Evolutionary conservation across 2,113 vertebrate species (phyloP).

Genomic region (Caretta caretta): DNA sequence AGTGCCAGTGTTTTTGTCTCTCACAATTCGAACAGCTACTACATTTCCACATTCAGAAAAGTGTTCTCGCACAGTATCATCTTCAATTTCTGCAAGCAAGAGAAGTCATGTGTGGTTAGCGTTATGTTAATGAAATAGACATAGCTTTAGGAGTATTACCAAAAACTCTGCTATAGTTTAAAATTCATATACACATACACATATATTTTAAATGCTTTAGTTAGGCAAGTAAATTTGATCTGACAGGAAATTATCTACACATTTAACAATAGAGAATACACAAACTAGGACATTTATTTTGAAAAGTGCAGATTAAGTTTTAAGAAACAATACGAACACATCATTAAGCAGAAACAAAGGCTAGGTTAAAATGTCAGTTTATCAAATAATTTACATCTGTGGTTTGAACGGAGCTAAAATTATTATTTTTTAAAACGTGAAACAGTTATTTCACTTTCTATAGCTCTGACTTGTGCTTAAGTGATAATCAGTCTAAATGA

Average conservation of each 20-base stretch:
- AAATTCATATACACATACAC: not conserved
- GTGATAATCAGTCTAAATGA: not conserved
- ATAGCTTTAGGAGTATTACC: not conserved
- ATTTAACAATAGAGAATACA: not conserved
- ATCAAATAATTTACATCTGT: not conserved
- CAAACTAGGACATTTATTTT: not conserved
- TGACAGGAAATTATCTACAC: not conserved
- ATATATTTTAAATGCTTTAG: accelerated
- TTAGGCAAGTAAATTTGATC: not conserved
- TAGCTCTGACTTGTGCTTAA: not conserved
- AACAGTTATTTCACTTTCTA: not conserved
- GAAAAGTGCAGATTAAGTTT: not conserved
- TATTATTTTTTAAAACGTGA: not conserved
- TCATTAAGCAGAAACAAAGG: not conserved
- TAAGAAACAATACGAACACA: not conserved
- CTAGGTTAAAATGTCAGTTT: not conserved
- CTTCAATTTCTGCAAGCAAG: conserved; percentile 81
- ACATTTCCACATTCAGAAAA: conserved; percentile 87
- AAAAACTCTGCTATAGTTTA: not conserved
- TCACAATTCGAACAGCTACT: conserved; percentile 87
- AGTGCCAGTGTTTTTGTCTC: conserved; percentile 85
- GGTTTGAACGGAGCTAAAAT: not conserved
- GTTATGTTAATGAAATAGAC: not conserved
- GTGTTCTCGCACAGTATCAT: conserved; percentile 83
- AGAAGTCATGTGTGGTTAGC: not conserved